Evolutionary conservation across 2,113 vertebrate species (phyloP).

Genomic region (Phalacrocorax brasilianus): DNA sequence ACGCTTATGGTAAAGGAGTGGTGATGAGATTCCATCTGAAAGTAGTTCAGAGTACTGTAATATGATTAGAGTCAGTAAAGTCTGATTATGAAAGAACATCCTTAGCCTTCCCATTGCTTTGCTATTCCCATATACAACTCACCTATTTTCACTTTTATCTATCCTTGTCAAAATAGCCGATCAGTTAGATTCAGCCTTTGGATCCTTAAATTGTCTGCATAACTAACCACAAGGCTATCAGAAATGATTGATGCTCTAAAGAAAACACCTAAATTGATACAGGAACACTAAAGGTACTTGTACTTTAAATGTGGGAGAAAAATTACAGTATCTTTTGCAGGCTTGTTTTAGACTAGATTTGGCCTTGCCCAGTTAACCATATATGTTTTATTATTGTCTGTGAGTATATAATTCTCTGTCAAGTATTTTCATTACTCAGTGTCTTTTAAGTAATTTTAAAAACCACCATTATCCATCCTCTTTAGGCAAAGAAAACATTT

Average conservation of each 20-base stretch:
- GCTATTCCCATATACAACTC: not conserved
- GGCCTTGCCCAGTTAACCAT: not conserved
- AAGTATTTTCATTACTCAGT: not conserved
- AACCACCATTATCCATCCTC: not conserved
- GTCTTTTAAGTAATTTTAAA: not conserved
- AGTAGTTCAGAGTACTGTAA: not conserved
- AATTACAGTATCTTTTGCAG: not conserved
- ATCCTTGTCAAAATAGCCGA: not conserved
- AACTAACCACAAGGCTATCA: not conserved
- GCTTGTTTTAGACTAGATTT: not conserved
- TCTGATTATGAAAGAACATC: not conserved
- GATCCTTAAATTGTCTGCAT: not conserved
- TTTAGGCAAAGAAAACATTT: not conserved
- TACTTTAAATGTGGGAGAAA: not conserved
- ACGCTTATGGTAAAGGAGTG: not conserved
- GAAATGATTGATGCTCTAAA: not conserved
- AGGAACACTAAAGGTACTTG: not conserved
- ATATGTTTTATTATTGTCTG: not conserved
- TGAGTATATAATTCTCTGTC: not conserved
- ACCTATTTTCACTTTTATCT: not conserved
- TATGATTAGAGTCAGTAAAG: not conserved
- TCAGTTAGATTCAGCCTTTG: not conserved
- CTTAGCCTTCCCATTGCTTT: not conserved
- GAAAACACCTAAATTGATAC: accelerated
- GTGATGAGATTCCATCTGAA: not conserved